Evolutionary conservation across 2,113 vertebrate species (phyloP).

Genomic region (Arothron firmamentum): DNA sequence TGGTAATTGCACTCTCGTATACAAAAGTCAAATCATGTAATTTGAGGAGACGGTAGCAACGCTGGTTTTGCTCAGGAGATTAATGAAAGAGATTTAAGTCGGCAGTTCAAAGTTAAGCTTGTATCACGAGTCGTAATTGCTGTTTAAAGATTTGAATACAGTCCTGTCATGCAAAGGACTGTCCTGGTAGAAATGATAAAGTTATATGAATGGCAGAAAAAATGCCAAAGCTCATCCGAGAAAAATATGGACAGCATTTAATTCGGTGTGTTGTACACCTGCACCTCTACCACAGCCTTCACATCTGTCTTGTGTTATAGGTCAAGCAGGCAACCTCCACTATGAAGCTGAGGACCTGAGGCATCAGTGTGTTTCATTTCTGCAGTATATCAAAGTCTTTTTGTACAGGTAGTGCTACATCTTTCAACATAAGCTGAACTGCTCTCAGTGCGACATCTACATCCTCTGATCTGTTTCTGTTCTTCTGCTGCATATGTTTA

Average conservation of each 20-base stretch:
- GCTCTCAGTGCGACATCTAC: background rate
- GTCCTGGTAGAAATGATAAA: no score
- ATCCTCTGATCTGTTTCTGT: background rate
- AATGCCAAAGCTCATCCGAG: no score
- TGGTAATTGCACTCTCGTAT: conserved; percentile 75
- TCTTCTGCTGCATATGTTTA: conserved; percentile 1
- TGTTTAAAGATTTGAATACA: no score
- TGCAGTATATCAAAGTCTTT: conserved; percentile 93
- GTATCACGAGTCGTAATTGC: no score
- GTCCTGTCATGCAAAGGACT: no score
- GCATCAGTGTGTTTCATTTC: conserved; percentile 83
- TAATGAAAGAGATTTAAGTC: no score
- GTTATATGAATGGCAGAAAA: no score
- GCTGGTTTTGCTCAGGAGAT: no score
- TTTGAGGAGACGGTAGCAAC: background rate
- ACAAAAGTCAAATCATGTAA: background rate
- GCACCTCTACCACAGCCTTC: conserved; percentile 6
- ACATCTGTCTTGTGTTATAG: conserved; percentile 67
- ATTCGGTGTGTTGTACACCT: no score
- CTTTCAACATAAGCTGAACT: background rate
- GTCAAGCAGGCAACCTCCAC: conserved; percentile 82
- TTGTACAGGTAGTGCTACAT: conserved; percentile 81
- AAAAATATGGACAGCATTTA: no score
- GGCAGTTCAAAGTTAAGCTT: no score
- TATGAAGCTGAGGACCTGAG: conserved; percentile 85